A percentile compares a stretch with the other conserved stretches of the same genome.
phyloP scores from a whole-genome alignment of 2,113 vertebrate genomes.

The Pristiophorus japonicus region DNA sequence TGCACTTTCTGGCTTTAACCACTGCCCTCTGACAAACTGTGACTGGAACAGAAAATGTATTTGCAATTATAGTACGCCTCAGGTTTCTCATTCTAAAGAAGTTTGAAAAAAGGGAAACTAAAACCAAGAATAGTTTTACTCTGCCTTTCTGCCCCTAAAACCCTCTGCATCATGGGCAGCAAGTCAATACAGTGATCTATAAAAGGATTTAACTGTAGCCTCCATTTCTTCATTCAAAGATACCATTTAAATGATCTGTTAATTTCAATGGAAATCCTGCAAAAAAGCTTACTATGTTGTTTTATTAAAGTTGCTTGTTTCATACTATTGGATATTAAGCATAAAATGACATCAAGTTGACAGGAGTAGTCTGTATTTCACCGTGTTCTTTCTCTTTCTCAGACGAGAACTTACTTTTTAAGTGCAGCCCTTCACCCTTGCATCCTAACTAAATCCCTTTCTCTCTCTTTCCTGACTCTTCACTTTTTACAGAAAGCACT shows the following conservation, averaged over 20 bases:
- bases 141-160: neutral
- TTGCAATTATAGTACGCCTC: constrained; percentile 11
- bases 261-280: neutral
- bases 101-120: neutral
- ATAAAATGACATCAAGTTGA: neutral
- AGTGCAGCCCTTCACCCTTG: neutral
- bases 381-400: neutral
- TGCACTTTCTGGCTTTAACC: neutral
- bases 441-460: neutral
- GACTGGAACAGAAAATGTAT: constrained; percentile 8
- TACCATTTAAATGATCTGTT: neutral
- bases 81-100: neutral
- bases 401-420: neutral
- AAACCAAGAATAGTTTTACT: neutral
- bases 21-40: neutral
- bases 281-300: neutral
- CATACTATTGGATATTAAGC: neutral
- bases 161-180: neutral
- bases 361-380: neutral
- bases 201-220: neutral
- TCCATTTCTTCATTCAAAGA: neutral
- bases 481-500: neutral
- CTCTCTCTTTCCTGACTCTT: neutral
- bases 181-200: neutral
- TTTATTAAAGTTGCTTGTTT: neutral